Evolutionary conservation across 2,797 vertebrate genomes (phyloP), one percentile per base, ranked within the genome.

Genomic region (Sparus aurata): DNA sequence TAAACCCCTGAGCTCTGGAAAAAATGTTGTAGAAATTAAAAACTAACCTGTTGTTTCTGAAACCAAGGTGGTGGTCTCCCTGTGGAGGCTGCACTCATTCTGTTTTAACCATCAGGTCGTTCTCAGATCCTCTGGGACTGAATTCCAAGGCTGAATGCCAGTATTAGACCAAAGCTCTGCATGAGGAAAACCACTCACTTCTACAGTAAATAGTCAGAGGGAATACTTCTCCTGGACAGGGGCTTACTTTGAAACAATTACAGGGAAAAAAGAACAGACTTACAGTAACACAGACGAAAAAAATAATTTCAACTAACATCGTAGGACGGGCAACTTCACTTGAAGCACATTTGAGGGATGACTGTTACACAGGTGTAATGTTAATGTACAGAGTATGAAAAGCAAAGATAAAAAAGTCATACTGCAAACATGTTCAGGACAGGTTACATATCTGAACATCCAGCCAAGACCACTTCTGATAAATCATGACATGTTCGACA

Each of bases 21-120:
- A 53, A 77, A 76, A 69, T 27, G 10, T 22, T 41, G 10, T 22
- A 62, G 47, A 73, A 79, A 72, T 83, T 54, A 73, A 80, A 88
- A 70, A 57, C 17, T 22, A 79, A 65, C 61, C 50, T 71, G 63
- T 30, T 87, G 77, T 63, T 80, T 82, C 50, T 76, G 23, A 84
- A 80, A 81, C 64, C 15, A 43, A 82, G 84, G 72, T 75, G 69
- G 84, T 77, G 80, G 79, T 91, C 86, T 87, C 67, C 77, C 69
- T 53, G 62, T 62, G 77, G 69, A 86, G 75, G 69, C 80, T 73
- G 63, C 79, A 86, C 68, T 71, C 23, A 77, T 49, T 92, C 92
- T 94, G 92, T 87, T 94, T 90, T 81, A 90, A 79, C 67, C 79
- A 94, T 94, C 85, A 90, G 79, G 23, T 85, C 15, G 4, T 83